Percentiles rank a stretch among this genome's conserved stretches.
Evolutionary conservation across 2,797 vertebrate genomes (phyloP).

Genomic region (Benthosema pterotum): DNA sequence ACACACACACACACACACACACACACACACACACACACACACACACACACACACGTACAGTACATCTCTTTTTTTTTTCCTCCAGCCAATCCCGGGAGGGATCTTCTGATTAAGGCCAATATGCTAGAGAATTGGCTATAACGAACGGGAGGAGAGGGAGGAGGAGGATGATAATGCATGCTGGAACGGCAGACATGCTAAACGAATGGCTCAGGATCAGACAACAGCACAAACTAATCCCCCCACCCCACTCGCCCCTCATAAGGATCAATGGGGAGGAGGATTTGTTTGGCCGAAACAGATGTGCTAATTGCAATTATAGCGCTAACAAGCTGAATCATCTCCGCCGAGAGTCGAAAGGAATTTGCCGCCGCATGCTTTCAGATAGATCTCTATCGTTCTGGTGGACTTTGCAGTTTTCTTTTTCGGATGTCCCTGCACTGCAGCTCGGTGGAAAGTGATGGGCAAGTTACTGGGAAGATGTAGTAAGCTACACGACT

Average conservation of each 20-base stretch:
- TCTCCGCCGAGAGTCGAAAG: conserved; percentile 2
- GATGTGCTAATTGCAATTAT: conserved; percentile 38
- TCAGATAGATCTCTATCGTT: background rate
- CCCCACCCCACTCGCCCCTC: too few species aligned
- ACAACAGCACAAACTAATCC: conserved; percentile 21
- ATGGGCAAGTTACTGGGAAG: too few species aligned
- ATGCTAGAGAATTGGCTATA: conserved; percentile 25
- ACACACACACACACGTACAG: background rate
- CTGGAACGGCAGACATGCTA: conserved; percentile 26
- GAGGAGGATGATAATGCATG: conserved; percentile 37
- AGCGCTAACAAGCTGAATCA: conserved; percentile 20
- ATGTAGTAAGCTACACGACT: too few species aligned
- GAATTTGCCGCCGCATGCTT: conserved; percentile 5
- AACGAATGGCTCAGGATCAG: conserved; percentile 38
- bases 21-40: background rate
- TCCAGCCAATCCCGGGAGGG: conserved; percentile 4
- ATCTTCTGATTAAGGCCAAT: conserved; percentile 42
- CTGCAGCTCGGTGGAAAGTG: too few species aligned
- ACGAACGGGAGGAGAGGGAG: too few species aligned
- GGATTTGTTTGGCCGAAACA: conserved; percentile 15
- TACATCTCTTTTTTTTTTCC: too few species aligned
- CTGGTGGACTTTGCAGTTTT: background rate
- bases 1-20: conserved; percentile 2
- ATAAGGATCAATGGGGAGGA: conserved; percentile 22
- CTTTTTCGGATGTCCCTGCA: too few species aligned